These are phyloP conservation scores for Eupithecia exiguata DNA, from an alignment of 2,888 invertebrate genomes.

Conservation along the genomic window DNA sequence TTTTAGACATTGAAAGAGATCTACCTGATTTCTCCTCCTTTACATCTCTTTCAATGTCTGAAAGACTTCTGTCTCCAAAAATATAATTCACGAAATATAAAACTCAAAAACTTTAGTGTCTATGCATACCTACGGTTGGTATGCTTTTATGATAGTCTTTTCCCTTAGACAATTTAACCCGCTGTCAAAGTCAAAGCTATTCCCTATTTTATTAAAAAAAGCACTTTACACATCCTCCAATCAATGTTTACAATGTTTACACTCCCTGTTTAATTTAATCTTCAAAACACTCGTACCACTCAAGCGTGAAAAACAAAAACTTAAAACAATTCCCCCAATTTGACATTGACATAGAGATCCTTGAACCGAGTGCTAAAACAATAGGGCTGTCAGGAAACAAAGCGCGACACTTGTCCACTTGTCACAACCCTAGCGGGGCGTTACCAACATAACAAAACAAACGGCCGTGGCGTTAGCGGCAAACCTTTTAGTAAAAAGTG, in stretches of 20 bases:
- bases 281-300: conserved; percentile 38
- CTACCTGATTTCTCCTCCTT: too few species aligned
- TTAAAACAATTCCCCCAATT: conserved; percentile 57
- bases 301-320: conserved; percentile 48
- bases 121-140: not conserved
- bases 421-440: conserved; percentile 35
- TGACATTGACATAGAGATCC: conserved; percentile 63
- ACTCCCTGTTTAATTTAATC: conserved; percentile 31
- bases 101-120: not conserved
- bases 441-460: conserved; percentile 9
- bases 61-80: not conserved
- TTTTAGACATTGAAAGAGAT: too few species aligned
- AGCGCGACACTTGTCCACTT: conserved; percentile 61
- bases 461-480: not conserved
- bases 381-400: conserved; percentile 67
- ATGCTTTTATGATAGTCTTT: too few species aligned
- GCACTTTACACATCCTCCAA: conserved; percentile 8
- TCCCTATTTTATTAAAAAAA: not conserved
- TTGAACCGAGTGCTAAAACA: conserved; percentile 59
- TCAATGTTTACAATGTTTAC: conserved; percentile 29
- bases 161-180: too few species aligned
- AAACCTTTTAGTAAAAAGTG: not conserved
- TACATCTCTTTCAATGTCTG: not conserved
- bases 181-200: not conserved
- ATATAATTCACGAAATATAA: not conserved